Evolutionary conservation across 2,888 invertebrate species (phyloP).

Genomic region (Dioctria rufipes): DNA sequence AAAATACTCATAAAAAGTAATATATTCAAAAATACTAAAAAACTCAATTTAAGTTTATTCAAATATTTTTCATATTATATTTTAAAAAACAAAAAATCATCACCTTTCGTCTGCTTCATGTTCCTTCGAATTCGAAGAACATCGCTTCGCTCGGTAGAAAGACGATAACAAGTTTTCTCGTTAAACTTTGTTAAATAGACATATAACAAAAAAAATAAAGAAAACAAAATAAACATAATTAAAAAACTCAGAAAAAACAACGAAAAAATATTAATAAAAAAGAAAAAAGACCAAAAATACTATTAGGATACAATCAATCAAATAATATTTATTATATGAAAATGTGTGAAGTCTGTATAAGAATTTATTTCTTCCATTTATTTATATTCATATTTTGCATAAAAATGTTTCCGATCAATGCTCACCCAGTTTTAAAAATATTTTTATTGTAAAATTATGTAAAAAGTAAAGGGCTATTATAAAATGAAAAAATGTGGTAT

Average conservation of each 20-base stretch:
- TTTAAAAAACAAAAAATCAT: no score
- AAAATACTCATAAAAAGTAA: conserved; percentile 9
- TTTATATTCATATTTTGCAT: conserved; percentile 2
- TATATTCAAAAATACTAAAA: not conserved
- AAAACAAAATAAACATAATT: not conserved
- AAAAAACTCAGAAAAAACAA: not conserved
- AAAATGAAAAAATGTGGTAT: no score
- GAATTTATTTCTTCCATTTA: conserved; percentile 9
- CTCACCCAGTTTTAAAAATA: not conserved
- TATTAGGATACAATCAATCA: conserved; percentile 26
- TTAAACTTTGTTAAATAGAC: conserved; percentile 1
- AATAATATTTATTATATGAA: conserved; percentile 18
- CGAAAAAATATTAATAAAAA: not conserved
- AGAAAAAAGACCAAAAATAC: conserved; percentile 42
- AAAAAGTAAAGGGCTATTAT: not conserved
- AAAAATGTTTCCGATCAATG: not conserved
- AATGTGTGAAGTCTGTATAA: not conserved
- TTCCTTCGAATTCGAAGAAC: not conserved
- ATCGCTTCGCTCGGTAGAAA: not conserved
- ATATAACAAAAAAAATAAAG: conserved; percentile 2
- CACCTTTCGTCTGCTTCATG: not conserved
- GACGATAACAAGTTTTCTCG: conserved; percentile 3
- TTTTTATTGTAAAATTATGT: not conserved
- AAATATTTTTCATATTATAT: not conserved
- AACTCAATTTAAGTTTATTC: not conserved